Percentiles rank a stretch among this genome's conserved stretches.
These are phyloP conservation scores for Brachyopa scutellaris DNA, from an alignment of 2,888 invertebrate genomes.

Conservation along the genomic window DNA sequence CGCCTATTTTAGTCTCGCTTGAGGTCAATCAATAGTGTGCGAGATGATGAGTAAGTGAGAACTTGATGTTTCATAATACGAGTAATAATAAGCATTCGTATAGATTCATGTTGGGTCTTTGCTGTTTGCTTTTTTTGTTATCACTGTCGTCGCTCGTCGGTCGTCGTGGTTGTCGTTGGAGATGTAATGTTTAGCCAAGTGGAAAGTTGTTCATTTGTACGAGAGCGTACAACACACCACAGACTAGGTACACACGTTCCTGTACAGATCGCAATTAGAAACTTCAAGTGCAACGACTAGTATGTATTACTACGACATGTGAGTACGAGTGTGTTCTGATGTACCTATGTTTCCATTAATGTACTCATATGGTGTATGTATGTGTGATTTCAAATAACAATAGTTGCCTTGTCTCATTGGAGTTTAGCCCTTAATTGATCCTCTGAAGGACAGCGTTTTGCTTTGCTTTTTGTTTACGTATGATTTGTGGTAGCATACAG, in stretches of 20 bases:
- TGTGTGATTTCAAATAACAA: too few relatives aligned
- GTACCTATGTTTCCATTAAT: too few relatives aligned
- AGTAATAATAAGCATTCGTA: not conserved
- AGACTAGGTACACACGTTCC: not conserved
- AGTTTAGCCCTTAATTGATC: too few relatives aligned
- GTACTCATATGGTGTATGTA: too few relatives aligned
- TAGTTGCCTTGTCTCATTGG: too few relatives aligned
- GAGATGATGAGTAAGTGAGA: conserved; percentile 73
- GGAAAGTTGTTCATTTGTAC: conserved; percentile 9
- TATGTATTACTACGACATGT: conserved; percentile 24
- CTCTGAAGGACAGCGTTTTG: too few relatives aligned
- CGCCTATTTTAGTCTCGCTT: conserved; percentile 65
- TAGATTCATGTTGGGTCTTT: conserved; percentile 30
- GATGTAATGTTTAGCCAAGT: conserved; percentile 50
- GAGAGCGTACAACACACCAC: not conserved
- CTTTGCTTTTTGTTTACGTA: too few relatives aligned
- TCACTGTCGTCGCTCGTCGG: conserved; percentile 1
- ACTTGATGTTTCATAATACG: conserved; percentile 66
- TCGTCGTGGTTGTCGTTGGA: conserved; percentile 14
- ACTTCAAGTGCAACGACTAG: conserved; percentile 59
- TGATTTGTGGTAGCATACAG: too few relatives aligned
- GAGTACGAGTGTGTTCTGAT: too few relatives aligned
- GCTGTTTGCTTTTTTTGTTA: conserved; percentile 8
- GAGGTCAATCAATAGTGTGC: conserved; percentile 69
- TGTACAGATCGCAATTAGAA: conserved; percentile 44